Base-by-base conservation (phyloP, 2,113 vertebrate genomes). In the Salvelinus fontinalis region DNA sequence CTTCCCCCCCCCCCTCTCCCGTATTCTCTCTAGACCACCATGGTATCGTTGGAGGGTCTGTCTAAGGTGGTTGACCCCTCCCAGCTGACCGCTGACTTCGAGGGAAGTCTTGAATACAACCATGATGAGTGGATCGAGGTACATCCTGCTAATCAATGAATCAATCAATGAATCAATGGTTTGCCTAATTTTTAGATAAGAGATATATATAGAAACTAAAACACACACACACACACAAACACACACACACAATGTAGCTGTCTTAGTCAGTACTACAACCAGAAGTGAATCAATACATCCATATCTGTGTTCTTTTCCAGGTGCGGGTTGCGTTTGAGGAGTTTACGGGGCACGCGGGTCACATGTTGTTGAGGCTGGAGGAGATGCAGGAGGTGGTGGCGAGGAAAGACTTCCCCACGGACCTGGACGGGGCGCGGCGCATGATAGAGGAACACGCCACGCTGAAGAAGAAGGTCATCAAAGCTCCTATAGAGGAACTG, bases 51-150 rank as follows among this genome's bases (percentile, higher is more conserved):
- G 86, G 98, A 99, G 93, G 98, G 98, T 90, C 95, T 99, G 83
- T 97, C 97, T 83, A 99, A 99, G 93, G 96, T 99, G 78, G 98
- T 99, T 81, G 98, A 99, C 91, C 97, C 97, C 76, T 99, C 97
- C 84, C 98, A 99, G 90, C 94, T 99, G 82, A 99, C 98, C 0
- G 90, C 97, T 0, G 98, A 99, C 93, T 99, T 99, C 26, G 98
- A 99, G 44, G 98, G 98, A 90, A 97, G 97, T 88, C 93, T 99
- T 90, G 97, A 98, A 67, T 99, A 99, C 90, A 99, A 99, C 93
- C 98, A 99, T 0, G 98, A 99, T 70, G 98, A 99, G 75, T 99
- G 98, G 98, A 99, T 99, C 75, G 97, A 99, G 91, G 91, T 92
- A 29, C 0, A n/a, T 12, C 22, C n/a, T 16, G 5, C 27, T 31